These are phyloP conservation scores for Sciurus carolinensis DNA, from an alignment of 2,797 vertebrate genomes.

Conservation along the genomic window DNA sequence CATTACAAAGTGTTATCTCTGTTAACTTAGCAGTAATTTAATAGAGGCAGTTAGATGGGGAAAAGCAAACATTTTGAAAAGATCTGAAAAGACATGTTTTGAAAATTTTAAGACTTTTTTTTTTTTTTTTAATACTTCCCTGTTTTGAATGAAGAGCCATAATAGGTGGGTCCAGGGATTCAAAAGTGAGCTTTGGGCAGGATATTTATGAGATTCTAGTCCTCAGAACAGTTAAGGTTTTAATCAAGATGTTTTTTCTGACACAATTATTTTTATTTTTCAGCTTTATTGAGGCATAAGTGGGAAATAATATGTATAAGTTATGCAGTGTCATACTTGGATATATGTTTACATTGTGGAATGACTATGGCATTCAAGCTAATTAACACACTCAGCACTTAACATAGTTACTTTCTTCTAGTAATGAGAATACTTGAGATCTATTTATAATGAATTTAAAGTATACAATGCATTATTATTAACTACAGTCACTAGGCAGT, in stretches of 20 bases:
- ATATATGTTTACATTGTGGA: not conserved
- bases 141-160: not conserved
- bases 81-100: not conserved
- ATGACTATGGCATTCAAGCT: not conserved
- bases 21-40: not conserved
- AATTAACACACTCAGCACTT: not conserved
- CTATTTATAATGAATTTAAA: not conserved
- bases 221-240: not conserved
- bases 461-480: not conserved
- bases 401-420: not conserved
- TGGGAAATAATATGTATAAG: not conserved
- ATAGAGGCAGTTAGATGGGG: not conserved
- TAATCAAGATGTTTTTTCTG: slow-evolving; percentile 7
- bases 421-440: not conserved
- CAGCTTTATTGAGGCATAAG: not conserved
- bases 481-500: too few relatives aligned
- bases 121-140: not conserved
- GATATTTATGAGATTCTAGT: not conserved
- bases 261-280: not conserved
- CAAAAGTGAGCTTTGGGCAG: not conserved
- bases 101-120: not conserved
- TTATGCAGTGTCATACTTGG: not conserved
- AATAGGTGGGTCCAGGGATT: not conserved
- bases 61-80: not conserved
- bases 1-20: not conserved